Evolutionary conservation across 2,113 vertebrate species (phyloP), one percentile per base, ranked within the genome.

Genomic region (Phrynosoma platyrhinos): DNA sequence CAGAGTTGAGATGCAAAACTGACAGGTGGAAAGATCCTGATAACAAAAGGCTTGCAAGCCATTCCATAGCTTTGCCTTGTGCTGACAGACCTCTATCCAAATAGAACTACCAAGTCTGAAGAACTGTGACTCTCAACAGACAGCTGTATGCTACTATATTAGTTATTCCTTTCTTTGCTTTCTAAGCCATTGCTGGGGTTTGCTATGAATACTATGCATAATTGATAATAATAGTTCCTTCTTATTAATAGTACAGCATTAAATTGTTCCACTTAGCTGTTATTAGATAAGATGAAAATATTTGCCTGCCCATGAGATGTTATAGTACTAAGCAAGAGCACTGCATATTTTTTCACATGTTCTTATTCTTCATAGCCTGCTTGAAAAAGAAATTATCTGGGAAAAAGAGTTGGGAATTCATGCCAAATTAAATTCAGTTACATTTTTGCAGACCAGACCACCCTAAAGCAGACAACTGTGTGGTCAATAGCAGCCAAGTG

Each of bases 231-330:
- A 58, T 36, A n/a, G 53, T 21, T 74, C 18, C 30, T 21, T 74
- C 53, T 87, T 87, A 80, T 87, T 81, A 81, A 81, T 80, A 79
- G 64, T 25, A 53, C 68, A 79, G 64, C n/a, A 55, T 81, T 79
- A 81, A 87, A 81, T 42, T 87, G 9, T 87, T 82, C 86, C 36
- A 81, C 13, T n/a, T 53, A 82, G 25, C 66, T 87, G 47, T 69
- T 74, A 62, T 74, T 42, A 81, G 52, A 58, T 27, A 74, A 53
- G 80, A 81, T 74, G 16, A 72, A 87, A 25, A 42, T n/a, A 27
- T 40, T 42, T 42, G 10, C 3, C 52, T 64, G 80, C 81, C 40
- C 2, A 79, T 14, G 18, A 87, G 79, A 72, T n/a, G 52, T 16
- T 32, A 40, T 25, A 62, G 27, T 40, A 16, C 30, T 72, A 83